These are phyloP conservation scores for Pandion haliaetus DNA, from an alignment of 2,113 vertebrate species.

Conservation along the genomic window DNA sequence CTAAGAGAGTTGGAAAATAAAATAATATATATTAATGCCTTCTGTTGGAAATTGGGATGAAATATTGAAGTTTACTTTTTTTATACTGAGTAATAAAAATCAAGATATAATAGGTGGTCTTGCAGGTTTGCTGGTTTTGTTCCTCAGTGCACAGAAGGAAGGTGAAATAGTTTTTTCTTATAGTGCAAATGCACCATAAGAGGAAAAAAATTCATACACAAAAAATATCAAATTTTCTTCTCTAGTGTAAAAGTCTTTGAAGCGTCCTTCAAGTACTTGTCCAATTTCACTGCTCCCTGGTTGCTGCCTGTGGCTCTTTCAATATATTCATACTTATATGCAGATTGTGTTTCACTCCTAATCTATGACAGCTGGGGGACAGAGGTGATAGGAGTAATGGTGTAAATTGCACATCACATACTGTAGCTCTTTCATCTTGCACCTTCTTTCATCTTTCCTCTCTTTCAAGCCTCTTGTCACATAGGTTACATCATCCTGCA, in stretches of 20 bases:
- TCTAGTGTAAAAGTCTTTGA: conserved; percentile 1
- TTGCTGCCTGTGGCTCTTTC: conserved; percentile 1
- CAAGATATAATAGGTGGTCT: not conserved
- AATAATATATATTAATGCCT: not conserved
- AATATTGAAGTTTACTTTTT: not conserved
- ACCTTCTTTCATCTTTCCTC: conserved; percentile 43
- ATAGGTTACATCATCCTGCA: not conserved
- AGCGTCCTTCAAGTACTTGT: conserved; percentile 9
- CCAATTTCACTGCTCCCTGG: not conserved
- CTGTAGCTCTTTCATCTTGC: not conserved
- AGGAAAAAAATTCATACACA: not conserved
- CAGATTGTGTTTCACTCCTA: not conserved
- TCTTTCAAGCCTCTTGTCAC: conserved; percentile 16
- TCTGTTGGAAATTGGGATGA: not conserved
- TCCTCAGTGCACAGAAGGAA: not conserved
- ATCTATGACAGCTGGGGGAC: not conserved
- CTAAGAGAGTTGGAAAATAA: not conserved
- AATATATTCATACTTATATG: not conserved
- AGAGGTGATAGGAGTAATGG: not conserved
- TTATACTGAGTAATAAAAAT: not conserved
- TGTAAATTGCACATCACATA: not conserved
- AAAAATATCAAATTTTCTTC: not conserved
- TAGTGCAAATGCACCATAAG: not conserved
- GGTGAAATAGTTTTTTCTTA: not conserved
- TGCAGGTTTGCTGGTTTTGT: not conserved